Evolutionary conservation across 2,888 invertebrate genomes (phyloP).

Genomic region (Calliphora vomitoria): DNA sequence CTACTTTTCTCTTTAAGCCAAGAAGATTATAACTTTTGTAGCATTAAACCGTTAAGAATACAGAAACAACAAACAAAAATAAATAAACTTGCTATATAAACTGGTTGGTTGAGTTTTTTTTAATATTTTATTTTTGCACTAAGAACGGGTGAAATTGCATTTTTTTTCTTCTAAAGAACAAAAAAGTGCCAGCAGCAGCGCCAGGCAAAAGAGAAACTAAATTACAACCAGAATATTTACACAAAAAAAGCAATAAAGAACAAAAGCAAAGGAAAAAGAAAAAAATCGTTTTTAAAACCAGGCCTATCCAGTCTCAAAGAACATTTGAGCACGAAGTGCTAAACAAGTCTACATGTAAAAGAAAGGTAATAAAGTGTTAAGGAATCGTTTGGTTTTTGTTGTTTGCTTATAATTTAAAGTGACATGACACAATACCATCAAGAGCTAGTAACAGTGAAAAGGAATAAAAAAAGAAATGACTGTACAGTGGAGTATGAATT

Average conservation of each 20-base stretch:
- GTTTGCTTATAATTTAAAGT: constrained; percentile 37
- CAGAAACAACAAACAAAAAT: not conserved
- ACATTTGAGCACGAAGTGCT: constrained; percentile 14
- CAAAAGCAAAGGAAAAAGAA: not conserved
- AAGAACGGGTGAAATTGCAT: constrained; percentile 46
- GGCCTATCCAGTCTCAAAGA: constrained; percentile 29
- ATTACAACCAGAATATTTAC: constrained; percentile 40
- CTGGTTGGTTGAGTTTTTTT: constrained; percentile 49
- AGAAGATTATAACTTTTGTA: constrained; percentile 61
- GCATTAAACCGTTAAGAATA: constrained; percentile 53
- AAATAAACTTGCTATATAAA: constrained; percentile 48
- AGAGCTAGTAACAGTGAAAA: not conserved
- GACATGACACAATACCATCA: constrained; percentile 24
- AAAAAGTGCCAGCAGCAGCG: constrained; percentile 8
- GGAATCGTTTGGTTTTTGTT: constrained; percentile 16
- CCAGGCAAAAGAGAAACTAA: constrained; percentile 22
- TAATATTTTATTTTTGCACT: constrained; percentile 14
- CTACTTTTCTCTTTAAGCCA: constrained; percentile 41
- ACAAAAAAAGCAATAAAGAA: constrained; percentile 49
- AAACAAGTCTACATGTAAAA: constrained; percentile 3
- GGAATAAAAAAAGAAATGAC: not conserved
- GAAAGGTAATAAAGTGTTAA: constrained; percentile 54
- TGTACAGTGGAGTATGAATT: constrained; percentile 7
- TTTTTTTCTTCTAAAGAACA: constrained; percentile 24
- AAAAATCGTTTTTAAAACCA: not conserved